Evolutionary conservation across 2,797 vertebrate species (phyloP).

Genomic region (Petrocephalus sullivani): DNA sequence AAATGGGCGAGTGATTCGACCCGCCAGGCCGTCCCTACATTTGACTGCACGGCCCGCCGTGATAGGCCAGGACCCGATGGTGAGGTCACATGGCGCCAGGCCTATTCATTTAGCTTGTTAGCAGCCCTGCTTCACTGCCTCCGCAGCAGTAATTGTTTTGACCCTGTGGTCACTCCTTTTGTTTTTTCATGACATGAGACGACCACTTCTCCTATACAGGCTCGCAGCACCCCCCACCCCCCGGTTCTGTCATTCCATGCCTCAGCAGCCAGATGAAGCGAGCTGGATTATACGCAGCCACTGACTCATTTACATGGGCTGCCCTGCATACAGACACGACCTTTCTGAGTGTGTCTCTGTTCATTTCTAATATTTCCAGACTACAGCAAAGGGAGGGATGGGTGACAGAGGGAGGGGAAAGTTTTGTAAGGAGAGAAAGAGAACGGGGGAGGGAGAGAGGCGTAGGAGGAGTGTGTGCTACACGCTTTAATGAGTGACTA

Average conservation of each 20-base stretch:
- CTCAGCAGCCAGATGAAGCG: background rate
- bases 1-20: background rate
- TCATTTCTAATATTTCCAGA: background rate
- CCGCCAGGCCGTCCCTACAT: background rate
- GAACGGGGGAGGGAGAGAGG: background rate
- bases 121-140: constrained; percentile 35
- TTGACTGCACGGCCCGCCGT: background rate
- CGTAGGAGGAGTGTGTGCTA: background rate
- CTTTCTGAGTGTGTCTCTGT: background rate
- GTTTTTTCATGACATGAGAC: constrained; percentile 12
- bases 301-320: background rate
- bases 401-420: background rate
- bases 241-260: background rate
- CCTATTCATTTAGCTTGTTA: constrained; percentile 52
- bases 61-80: constrained; percentile 33
- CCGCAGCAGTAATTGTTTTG: constrained; percentile 28
- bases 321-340: background rate
- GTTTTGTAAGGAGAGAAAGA: background rate
- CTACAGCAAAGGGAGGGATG: background rate
- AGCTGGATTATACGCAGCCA: background rate
- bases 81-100: constrained; percentile 33
- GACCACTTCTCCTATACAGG: background rate
- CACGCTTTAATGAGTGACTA: background rate
- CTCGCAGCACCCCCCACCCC: background rate
- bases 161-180: constrained; percentile 42